Conservation (phyloP, 2,113 vertebrate genomes). For the Carassius carassius region DNA sequence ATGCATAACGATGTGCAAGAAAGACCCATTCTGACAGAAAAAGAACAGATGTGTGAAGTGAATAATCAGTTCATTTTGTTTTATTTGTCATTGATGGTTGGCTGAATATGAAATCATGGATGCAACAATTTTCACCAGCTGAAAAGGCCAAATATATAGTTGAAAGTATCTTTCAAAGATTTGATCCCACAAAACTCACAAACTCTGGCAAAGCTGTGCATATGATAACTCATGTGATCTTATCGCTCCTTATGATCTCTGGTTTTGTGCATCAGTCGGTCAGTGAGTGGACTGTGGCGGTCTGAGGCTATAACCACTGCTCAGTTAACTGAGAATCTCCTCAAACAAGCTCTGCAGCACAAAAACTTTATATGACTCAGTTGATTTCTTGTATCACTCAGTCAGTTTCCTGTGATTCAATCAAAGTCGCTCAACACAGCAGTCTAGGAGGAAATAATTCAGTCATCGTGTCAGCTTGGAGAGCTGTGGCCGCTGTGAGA, state of each 20-base stretch:
- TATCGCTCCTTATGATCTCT: neutral
- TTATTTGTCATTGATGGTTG: neutral
- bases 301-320: neutral
- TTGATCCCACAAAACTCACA: neutral
- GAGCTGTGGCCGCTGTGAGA: slow-evolving; percentile 35
- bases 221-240: neutral
- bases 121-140: neutral
- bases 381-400: neutral
- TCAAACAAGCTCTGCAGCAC: neutral
- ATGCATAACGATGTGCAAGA: neutral
- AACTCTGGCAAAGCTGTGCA: neutral
- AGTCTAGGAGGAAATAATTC: slow-evolving; percentile 27
- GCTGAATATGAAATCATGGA: neutral
- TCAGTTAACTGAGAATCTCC: neutral
- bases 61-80: neutral
- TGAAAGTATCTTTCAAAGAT: neutral
- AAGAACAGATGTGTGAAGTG: neutral
- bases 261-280: neutral
- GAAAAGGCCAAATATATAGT: neutral
- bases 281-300: neutral
- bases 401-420: slow-evolving; percentile 29
- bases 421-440: slow-evolving; percentile 35
- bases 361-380: neutral
- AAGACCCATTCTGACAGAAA: neutral
- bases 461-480: slow-evolving; percentile 24